Conservation (phyloP, 2,113 vertebrate genomes). For the Hypomesus transpacificus region DNA sequence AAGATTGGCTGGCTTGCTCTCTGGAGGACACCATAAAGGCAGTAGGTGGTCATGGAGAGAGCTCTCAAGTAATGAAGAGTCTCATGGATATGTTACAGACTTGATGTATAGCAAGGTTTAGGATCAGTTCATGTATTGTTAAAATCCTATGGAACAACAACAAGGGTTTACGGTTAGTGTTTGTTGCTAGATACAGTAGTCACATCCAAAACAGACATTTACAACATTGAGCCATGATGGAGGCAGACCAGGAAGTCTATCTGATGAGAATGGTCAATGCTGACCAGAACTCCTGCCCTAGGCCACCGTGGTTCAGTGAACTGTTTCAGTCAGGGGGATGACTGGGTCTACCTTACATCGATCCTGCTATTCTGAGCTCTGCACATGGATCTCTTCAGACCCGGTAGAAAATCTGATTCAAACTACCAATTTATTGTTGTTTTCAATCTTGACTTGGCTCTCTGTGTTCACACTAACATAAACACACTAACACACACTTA, state of each 20-base stretch:
- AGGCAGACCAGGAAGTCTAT: neutral
- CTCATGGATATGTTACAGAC: too few species aligned
- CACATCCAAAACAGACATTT: neutral
- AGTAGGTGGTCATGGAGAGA: neutral
- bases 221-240: neutral
- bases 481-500: slow-evolving; percentile 61
- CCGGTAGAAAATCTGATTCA: neutral
- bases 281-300: neutral
- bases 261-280: slow-evolving; percentile 3
- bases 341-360: too few species aligned
- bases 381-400: neutral
- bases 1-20: neutral
- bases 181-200: neutral
- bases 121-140: too few species aligned
- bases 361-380: too few species aligned
- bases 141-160: too few species aligned
- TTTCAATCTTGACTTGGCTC: neutral
- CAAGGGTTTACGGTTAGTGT: neutral
- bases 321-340: too few species aligned
- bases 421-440: neutral
- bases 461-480: neutral
- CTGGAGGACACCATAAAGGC: neutral
- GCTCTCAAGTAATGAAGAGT: too few species aligned
- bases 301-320: neutral
- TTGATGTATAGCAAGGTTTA: too few species aligned